These are phyloP conservation scores for Hyperoplus lanceolatus DNA, from an alignment of 2,797 vertebrate species.

Conservation along the genomic window DNA sequence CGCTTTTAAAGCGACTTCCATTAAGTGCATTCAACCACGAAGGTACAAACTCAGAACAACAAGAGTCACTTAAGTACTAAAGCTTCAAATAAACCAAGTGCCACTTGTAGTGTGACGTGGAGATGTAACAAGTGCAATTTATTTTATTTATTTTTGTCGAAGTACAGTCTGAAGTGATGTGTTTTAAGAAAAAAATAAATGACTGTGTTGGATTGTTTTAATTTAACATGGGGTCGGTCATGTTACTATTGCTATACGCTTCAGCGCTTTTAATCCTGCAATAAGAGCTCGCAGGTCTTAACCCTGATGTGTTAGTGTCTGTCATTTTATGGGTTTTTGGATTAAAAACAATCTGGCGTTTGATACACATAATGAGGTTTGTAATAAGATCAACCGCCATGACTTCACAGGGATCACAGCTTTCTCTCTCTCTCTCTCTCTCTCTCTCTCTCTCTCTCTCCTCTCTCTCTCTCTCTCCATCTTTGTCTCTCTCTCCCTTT, in stretches of 20 bases:
- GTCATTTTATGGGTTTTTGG: conserved; percentile 37
- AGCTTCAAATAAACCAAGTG: too few species aligned
- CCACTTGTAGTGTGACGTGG: too few species aligned
- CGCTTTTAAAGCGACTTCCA: too few species aligned
- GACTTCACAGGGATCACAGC: conserved; percentile 34
- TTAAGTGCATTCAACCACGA: too few species aligned
- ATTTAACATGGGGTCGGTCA: conserved; percentile 17
- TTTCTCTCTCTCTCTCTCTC: background rate
- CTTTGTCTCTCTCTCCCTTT: too few species aligned
- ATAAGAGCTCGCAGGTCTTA: conserved; percentile 43
- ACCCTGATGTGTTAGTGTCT: conserved; percentile 59
- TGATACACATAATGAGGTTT: conserved; percentile 52
- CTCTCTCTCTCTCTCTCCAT: too few species aligned
- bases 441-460: background rate
- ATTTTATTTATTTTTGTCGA: too few species aligned
- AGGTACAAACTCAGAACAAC: too few species aligned
- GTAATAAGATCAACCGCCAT: conserved; percentile 55
- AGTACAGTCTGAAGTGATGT: too few species aligned
- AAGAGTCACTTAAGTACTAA: too few species aligned
- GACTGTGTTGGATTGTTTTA: conserved; percentile 36
- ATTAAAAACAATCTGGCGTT: conserved; percentile 58
- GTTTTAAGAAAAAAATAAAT: background rate
- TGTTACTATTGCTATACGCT: conserved; percentile 25
- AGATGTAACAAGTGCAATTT: too few species aligned
- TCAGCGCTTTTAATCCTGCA: conserved; percentile 35